phyloP scores from a whole-genome alignment of 2,888 invertebrate species.

The Hermodice carunculata region DNA sequence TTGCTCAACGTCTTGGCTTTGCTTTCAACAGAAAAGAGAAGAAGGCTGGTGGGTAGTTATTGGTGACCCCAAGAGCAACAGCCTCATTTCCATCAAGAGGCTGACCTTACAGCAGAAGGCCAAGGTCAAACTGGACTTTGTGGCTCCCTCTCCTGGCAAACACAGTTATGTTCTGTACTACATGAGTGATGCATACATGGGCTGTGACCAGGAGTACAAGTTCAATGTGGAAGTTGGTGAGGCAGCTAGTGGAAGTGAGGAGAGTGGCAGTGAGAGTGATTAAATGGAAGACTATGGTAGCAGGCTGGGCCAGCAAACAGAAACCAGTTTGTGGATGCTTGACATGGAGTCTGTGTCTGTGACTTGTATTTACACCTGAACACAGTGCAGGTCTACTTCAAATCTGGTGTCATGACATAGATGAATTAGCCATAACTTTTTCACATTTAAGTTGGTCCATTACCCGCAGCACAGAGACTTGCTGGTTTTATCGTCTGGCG shows the following conservation, averaged over 20 bases:
- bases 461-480: no score
- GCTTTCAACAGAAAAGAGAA: slow-evolving; percentile 72
- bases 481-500: no score
- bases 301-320: no score
- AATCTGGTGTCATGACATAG: no score
- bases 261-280: slow-evolving; percentile 28
- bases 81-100: slow-evolving; percentile 95
- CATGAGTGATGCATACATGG: slow-evolving; percentile 99
- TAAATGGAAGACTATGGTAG: no score
- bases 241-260: slow-evolving; percentile 26
- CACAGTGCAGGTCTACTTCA: no score
- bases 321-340: no score
- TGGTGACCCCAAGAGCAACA: slow-evolving; percentile 94
- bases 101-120: slow-evolving; percentile 94
- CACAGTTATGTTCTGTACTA: slow-evolving; percentile 96
- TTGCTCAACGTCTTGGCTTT: slow-evolving; percentile 25
- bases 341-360: no score
- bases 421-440: no score
- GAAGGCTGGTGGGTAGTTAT: slow-evolving; percentile 95
- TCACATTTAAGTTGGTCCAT: no score
- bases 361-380: no score
- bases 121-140: slow-evolving; percentile 89
- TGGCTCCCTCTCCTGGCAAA: slow-evolving; percentile 87
- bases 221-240: slow-evolving; percentile 73
- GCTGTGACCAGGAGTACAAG: slow-evolving; percentile 99